Conservation (phyloP, 2,113 vertebrate genomes). For the Heloderma charlesbogerti region DNA sequence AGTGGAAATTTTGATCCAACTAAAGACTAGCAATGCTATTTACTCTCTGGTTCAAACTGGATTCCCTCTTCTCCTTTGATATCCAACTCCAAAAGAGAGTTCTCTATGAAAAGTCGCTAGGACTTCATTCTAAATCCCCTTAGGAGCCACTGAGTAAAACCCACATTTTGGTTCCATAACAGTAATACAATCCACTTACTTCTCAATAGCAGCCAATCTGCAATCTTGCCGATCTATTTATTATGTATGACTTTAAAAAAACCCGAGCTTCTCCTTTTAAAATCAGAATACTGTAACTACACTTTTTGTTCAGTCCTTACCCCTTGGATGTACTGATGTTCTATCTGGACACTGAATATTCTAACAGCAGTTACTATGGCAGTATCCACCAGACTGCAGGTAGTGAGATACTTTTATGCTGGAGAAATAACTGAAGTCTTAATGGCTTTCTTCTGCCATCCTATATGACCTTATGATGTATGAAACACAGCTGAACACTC, state of each 20-base stretch:
- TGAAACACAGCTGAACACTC: not conserved
- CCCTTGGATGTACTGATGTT: not conserved
- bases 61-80: not conserved
- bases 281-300: too few relatives aligned
- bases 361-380: not conserved
- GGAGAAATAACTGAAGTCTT: conserved; percentile 51
- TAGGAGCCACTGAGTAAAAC: too few relatives aligned
- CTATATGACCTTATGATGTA: conserved; percentile 23
- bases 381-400: conserved; percentile 18
- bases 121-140: too few relatives aligned
- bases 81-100: too few relatives aligned
- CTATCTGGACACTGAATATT: not conserved
- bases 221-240: too few relatives aligned
- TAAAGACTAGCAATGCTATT: not conserved
- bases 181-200: too few relatives aligned
- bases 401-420: conserved; percentile 47
- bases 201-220: too few relatives aligned
- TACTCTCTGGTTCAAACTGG: not conserved
- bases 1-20: not conserved
- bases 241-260: too few relatives aligned
- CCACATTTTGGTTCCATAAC: too few relatives aligned
- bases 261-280: too few relatives aligned
- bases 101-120: too few relatives aligned
- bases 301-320: too few relatives aligned
- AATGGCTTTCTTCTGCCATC: conserved; percentile 45